These are phyloP conservation scores for Drosophila mayri DNA, from an alignment of 1,140 invertebrate genomes.

Conservation along the genomic window DNA sequence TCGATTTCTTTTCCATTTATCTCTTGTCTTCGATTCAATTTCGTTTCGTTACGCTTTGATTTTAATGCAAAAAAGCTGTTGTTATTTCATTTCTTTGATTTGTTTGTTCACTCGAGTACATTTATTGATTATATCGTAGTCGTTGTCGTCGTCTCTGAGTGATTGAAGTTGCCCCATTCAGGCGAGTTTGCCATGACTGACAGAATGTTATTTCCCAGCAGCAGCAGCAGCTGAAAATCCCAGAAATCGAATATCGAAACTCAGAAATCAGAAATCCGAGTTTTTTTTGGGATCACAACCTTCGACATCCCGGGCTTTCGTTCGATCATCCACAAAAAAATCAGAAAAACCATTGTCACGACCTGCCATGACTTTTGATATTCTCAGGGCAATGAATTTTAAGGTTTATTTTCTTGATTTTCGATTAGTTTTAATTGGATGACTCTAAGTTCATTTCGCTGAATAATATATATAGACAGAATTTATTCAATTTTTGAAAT, in stretches of 20 bases:
- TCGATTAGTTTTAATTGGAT: conserved; percentile 22
- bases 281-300: conserved; percentile 25
- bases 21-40: conserved; percentile 56
- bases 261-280: conserved; percentile 12
- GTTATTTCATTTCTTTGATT: conserved; percentile 42
- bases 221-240: conserved; percentile 8
- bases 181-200: conserved; percentile 59
- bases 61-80: conserved; percentile 54
- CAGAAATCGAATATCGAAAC: conserved; percentile 8
- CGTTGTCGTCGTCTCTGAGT: conserved; percentile 40
- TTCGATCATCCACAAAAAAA: conserved; percentile 25
- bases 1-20: conserved; percentile 40
- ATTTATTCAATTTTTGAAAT: neutral
- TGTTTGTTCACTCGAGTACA: conserved; percentile 38
- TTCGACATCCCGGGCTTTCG: conserved; percentile 30
- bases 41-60: conserved; percentile 62
- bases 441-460: neutral
- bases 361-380: conserved; percentile 55
- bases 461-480: neutral
- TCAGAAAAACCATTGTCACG: conserved; percentile 72
- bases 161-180: conserved; percentile 61
- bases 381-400: conserved; percentile 27
- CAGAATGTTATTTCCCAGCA: conserved; percentile 59
- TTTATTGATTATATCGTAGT: conserved; percentile 71
- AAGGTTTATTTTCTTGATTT: conserved; percentile 21